Base-by-base conservation (phyloP, 2,113 vertebrate genomes). In the Mesitornis unicolor region DNA sequence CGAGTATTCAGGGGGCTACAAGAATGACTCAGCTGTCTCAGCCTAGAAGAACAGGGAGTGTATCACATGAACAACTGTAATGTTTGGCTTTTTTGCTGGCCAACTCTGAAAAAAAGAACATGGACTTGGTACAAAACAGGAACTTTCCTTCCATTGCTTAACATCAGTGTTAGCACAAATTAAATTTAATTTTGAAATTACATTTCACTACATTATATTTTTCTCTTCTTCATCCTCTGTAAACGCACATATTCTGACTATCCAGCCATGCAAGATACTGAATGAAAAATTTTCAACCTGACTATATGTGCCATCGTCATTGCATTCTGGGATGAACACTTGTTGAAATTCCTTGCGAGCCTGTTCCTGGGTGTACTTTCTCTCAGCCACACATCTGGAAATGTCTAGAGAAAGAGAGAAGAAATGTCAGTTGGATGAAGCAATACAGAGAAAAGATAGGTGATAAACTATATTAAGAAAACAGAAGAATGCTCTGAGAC, bases 321-420 rank as follows among this genome's bases (percentile, higher is more conserved):
- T 99, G 97, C 99, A 99, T 35, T 99, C 99, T 2, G 99, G 99
- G 57, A 99, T 99, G 97, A 99, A 99, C 70, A 99, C 99, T 96
- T 99, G 99, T 24, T 99, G 99, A 86, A 99, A 98, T 92, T 99
- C 98, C 95, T 99, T 99, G 97, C 99, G 99, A 79, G 99, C 99
- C 96, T 99, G 99, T 91, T 99, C 99, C 96, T 99, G 99, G 8
- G 99, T 99, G 92, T 99, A 99, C 94, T 99, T 99, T 98, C 99
- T 98, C 97, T 99, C 99, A 61, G 99, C 99, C 80, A 99, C 99
- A 97, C 99, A 99, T 97, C 99, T 98, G 97, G 99, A 99, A 85
- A 99, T 98, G 92, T 99, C 99, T 99, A 97, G 48, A 85, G 95
- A 97, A 73, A 67, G 54, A 16, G 43, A 74, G 40, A 67, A 79